Conservation (phyloP, 2,888 invertebrate species). For the Dolichomitus sp. region DNA sequence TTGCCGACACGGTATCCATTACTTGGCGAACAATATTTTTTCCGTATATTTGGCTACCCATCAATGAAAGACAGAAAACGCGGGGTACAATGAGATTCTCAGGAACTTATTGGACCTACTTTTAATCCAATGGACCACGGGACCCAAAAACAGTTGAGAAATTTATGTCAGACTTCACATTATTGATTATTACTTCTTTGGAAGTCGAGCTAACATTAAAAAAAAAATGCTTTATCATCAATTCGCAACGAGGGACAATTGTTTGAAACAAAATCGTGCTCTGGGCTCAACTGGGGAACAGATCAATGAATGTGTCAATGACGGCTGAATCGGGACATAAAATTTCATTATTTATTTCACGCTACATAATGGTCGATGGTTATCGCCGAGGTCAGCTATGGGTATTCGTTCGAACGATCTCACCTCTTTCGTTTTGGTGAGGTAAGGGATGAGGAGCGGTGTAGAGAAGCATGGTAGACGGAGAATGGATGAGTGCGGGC, state of each 20-base stretch:
- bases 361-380: conserved; percentile 67
- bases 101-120: neutral
- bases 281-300: neutral
- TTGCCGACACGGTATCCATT: conserved; percentile 27
- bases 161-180: neutral
- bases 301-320: conserved; percentile 24
- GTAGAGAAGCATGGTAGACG: conserved; percentile 30
- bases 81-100: conserved; percentile 24
- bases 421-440: conserved; percentile 51
- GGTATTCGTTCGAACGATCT: conserved; percentile 63
- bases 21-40: conserved; percentile 18
- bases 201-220: neutral
- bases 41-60: neutral
- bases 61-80: neutral
- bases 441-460: conserved; percentile 32
- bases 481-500: conserved; percentile 53
- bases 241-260: neutral
- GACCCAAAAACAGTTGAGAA: neutral
- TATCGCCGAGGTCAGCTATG: conserved; percentile 60
- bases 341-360: conserved; percentile 67
- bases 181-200: neutral
- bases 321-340: conserved; percentile 53
- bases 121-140: neutral
- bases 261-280: neutral
- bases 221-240: neutral